Evolutionary conservation across 2,113 vertebrate species (phyloP), one percentile per base, ranked within the genome.

Genomic region (Macquaria ambigua): DNA sequence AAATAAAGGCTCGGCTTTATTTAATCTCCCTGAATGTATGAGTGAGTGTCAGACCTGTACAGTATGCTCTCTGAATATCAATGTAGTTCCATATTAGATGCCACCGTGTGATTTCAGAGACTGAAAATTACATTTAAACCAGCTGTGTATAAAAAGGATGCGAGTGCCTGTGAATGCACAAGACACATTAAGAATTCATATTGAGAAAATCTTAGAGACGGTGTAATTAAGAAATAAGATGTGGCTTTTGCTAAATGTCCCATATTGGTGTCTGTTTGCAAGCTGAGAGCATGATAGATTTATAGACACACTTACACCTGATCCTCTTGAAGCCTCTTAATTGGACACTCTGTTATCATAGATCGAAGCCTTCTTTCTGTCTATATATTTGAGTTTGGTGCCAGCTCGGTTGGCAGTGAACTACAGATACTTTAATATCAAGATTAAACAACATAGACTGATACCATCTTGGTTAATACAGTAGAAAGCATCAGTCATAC

Each of bases 1-100:
- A 77, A 85, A 73, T 76, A 66, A 85, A 62, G 53, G 23, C 50
- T 79, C 21, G 18, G 39, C 48, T 87, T 86, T 70, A 77, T 87
- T 82, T 82, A 89, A 90, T 87, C 81, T 78, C 61, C 61, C 81
- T 46, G 81, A 39, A 46, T 79, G n/a, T 77, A 21, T 39, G 23
- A 83, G 31, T 39, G 4, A 46, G 43, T 46, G 76, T 88, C 72
- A 63, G 53, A n/a, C 28, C 28, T 66, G 1, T 20, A 16, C 37
- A 21, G 64, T 7, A 2, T 2, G 56, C 67, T 18, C 41, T 61
- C 71, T 78, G 75, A 83, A 87, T 88, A 77, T 85, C 48, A 88
- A 77, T 81, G 37, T 4, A 6, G 43, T 62, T 70, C 76, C 12
- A 37, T 58, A 55, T 68, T 39, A 80, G 79, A 73, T 52, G 16